Percentiles rank a stretch among this genome's conserved stretches.
These are phyloP conservation scores for Drosophila nannoptera DNA, from an alignment of 1,140 invertebrate genomes.

Conservation along the genomic window DNA sequence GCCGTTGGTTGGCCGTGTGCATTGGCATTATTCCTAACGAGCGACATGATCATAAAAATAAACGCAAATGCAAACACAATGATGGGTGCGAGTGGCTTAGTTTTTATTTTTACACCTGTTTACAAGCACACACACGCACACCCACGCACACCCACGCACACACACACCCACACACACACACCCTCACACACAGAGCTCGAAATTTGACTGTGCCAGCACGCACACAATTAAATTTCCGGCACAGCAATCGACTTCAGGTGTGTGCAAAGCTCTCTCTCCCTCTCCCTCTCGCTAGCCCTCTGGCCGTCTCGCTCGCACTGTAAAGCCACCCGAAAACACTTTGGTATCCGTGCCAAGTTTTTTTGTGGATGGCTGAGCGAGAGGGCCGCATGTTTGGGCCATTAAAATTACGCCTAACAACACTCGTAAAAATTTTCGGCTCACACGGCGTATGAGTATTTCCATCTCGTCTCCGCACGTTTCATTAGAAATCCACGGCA, in stretches of 20 bases:
- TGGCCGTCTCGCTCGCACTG: too few species aligned
- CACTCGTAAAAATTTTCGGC: constrained; percentile 67
- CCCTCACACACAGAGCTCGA: constrained; percentile 4
- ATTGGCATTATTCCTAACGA: constrained; percentile 74
- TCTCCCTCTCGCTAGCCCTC: too few species aligned
- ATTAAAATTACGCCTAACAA: constrained; percentile 77
- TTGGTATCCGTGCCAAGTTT: constrained; percentile 63
- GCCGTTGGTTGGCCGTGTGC: constrained; percentile 39
- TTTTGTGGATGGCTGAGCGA: constrained; percentile 21
- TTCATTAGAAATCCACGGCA: constrained; percentile 76
- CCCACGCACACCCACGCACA: too few species aligned
- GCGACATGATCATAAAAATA: constrained; percentile 77
- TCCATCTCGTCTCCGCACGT: constrained; percentile 54
- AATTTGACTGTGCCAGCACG: constrained; percentile 70
- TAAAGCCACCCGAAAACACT: constrained; percentile 49
- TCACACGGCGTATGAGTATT: constrained; percentile 70
- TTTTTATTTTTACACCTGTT: constrained; percentile 78
- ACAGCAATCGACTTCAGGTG: constrained; percentile 54
- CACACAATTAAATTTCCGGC: constrained; percentile 77
- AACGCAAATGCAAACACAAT: constrained; percentile 72
- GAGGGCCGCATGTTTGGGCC: constrained; percentile 65
- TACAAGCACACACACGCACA: constrained; percentile 50
- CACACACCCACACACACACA: background rate
- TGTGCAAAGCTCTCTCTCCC: background rate
- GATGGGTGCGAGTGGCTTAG: constrained; percentile 66